phyloP scores from a whole-genome alignment of 2,113 vertebrate species.

The Phocoena phocoena region DNA sequence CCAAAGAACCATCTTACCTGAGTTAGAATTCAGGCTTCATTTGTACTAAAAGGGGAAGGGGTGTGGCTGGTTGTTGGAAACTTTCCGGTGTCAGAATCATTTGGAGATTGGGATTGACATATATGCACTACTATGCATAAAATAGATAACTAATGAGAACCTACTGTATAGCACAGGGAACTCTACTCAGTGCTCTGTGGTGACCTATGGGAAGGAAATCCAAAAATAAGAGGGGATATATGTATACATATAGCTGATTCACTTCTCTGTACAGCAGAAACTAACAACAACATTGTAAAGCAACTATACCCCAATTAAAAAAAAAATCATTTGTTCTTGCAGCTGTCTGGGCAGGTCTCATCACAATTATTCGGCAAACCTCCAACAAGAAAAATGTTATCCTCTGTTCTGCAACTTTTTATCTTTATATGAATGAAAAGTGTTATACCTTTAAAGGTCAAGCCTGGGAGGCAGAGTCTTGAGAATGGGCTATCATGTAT shows the following conservation, averaged over 20 bases:
- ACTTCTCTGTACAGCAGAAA: no score
- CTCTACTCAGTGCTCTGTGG: no score
- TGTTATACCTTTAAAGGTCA: neutral
- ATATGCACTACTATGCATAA: no score
- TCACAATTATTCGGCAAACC: neutral
- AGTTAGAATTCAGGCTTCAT: neutral
- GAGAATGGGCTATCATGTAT: neutral
- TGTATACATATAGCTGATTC: no score
- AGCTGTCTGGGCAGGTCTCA: neutral
- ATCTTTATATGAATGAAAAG: neutral
- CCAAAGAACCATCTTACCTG: neutral
- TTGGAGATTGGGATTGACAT: no score
- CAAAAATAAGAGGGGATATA: no score
- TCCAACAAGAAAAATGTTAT: neutral
- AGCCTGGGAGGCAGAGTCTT: neutral
- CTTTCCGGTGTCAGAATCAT: neutral
- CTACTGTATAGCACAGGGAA: no score
- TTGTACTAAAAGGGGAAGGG: neutral
- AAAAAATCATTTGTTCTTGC: neutral
- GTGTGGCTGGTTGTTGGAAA: neutral
- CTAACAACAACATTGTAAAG: no score
- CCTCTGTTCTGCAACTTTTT: neutral
- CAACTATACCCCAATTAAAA: no score
- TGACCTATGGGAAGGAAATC: no score
- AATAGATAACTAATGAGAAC: no score